A percentile compares a stretch with the other conserved stretches of the same genome.
phyloP scores from a whole-genome alignment of 2,797 vertebrate genomes.

The Sebastes kiyomatsui region DNA sequence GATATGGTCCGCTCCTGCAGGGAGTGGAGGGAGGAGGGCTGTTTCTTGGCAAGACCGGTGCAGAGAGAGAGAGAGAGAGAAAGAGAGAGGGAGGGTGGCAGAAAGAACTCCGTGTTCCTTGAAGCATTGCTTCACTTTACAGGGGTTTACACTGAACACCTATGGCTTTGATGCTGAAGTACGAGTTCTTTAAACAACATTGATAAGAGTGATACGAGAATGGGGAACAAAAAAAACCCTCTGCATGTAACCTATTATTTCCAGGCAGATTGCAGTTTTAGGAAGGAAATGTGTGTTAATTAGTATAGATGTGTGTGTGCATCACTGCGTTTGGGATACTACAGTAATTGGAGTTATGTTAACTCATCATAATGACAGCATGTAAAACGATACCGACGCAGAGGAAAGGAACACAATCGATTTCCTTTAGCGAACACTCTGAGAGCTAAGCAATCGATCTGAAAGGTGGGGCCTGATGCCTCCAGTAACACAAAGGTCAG shows the following conservation, averaged over 20 bases:
- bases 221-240: too few species aligned
- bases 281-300: background rate
- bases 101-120: slow-evolving; percentile 44
- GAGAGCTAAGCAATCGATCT: background rate
- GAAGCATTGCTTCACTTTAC: slow-evolving; percentile 5
- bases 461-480: background rate
- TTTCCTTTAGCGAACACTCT: background rate
- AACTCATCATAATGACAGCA: background rate
- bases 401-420: background rate
- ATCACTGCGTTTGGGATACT: background rate
- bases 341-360: background rate
- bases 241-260: background rate
- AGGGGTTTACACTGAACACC: background rate
- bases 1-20: slow-evolving; percentile 18
- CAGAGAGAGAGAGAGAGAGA: background rate
- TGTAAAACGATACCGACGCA: background rate
- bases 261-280: background rate
- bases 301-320: background rate
- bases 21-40: background rate
- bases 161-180: background rate
- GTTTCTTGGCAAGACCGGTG: background rate
- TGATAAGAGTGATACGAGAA: background rate
- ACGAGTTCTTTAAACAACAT: background rate
- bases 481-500: slow-evolving; percentile 9
- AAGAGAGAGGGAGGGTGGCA: background rate